Evolutionary conservation across 2,113 vertebrate species (phyloP), one percentile per base, ranked within the genome.

Genomic region (Lucifuga dentata): DNA sequence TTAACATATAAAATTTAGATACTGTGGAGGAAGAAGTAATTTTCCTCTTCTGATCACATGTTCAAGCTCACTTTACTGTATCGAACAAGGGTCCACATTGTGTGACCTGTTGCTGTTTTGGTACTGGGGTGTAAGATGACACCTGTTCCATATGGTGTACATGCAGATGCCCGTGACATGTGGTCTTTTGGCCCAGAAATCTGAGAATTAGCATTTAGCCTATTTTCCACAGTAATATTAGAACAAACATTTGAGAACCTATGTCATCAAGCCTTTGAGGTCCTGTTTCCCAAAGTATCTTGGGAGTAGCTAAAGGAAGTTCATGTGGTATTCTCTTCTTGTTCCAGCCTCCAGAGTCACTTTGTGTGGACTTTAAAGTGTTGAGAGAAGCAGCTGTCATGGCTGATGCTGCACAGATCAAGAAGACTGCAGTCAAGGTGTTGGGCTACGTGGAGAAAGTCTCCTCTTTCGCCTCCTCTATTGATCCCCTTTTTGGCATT

Each of bases 401-500:
- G 93, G 92, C 90, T 21, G 69, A 90, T 3, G 46, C 68, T 12
- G 52, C 5, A 53, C 40, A 87, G 40, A 71, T 91, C 35, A 92
- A 84, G 74, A 77, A 84, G 82, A 89, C 87, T 0, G 87, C 78
- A 8, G 88, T 11, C 24, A 92, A 85, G 74, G 90, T 92, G 56
- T 66, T 94, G 70, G 48, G 46, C 50, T 92, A 83, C 0, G 88
- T 94, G 68, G 93, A 94, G 84, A 93, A 93, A 50, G 83, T 93
- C 20, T 85, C 93, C 33, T 91, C 89, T 10, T 94, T 94, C 3
- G 92, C 92, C 55, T 86, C 92, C 21, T 93, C 92, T 57, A 89
- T 94, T 12, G 85, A 94, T 66, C 93, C 93, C 24, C 78, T 94
- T 38, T 92, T 91, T 40, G 92, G 93, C 50, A 79, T 94, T 0